phyloP scores from a whole-genome alignment of 2,113 vertebrate species.

The Lepisosteus oculatus region DNA sequence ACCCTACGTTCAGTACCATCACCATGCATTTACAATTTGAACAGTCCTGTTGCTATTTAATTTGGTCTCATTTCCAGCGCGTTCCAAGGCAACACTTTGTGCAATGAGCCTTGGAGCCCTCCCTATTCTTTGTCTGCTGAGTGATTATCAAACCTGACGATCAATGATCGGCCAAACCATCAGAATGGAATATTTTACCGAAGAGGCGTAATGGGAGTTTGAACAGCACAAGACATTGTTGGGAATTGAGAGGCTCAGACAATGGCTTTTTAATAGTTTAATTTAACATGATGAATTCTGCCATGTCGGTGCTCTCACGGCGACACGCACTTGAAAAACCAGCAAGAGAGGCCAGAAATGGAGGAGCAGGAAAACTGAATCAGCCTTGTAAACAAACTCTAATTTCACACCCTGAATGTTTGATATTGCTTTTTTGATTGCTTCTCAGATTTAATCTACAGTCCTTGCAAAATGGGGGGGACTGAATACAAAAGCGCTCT shows the following conservation, averaged over 20 bases:
- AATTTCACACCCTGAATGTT: conserved; percentile 2
- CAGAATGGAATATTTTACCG: conserved; percentile 6
- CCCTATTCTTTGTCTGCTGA: conserved; percentile 10
- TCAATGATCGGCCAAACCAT: not conserved
- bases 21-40: not conserved
- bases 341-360: not conserved
- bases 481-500: not conserved
- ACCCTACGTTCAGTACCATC: not conserved
- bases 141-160: conserved; percentile 12
- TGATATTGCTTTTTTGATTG: conserved; percentile 7
- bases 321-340: not conserved
- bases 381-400: conserved; percentile 9
- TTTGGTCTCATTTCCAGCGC: conserved; percentile 3
- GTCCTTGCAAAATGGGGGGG: not conserved
- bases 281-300: not conserved
- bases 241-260: not conserved
- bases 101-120: conserved; percentile 1
- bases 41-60: not conserved
- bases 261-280: not conserved
- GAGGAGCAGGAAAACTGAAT: conserved; percentile 2
- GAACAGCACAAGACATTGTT: conserved; percentile 1
- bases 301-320: not conserved
- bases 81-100: not conserved
- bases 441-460: conserved; percentile 11
- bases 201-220: not conserved